Evolutionary conservation across 1,140 invertebrate species (phyloP), one percentile per base, ranked within the genome.

Genomic region (Scaptomyza graminum): DNA sequence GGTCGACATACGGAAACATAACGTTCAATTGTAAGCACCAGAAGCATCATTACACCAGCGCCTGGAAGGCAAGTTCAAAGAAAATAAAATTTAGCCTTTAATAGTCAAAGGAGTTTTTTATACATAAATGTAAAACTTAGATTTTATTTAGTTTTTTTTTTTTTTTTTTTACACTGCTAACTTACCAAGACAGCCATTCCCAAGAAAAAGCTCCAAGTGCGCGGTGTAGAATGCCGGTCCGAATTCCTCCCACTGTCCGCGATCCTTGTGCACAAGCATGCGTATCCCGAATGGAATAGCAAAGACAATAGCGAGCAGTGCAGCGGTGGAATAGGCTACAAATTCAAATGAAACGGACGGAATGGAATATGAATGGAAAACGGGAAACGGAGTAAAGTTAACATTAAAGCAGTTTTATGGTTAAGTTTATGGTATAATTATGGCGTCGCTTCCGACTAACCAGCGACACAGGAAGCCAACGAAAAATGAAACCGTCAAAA

Each of bases 1-100:
- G 96, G 95, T 91, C 96, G 95, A 81, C 96, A 97, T 1, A 97
- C 96, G 41, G 96, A 96, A 2, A 96, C 93, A 92, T 96, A 97
- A 7, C 96, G 93, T 90, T 97, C 96, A 13, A 96, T 93, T 9
- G 96, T 97, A 69, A 97, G 93, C 11, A 95, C 95, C 28, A 96
- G 93, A 5, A 97, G 93, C 94, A 96, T 96, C 92, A 97, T 94
- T 0, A 96, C 95, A 11, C 95, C 94, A 2, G 95, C 93, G 15
- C 95, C 95, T 95, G 76, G 0, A 65, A 47, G 47, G 8, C 11
- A n/a, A n/a, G 12, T n/a, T 49, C 0, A 34, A n/a, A 0, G n/a
- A 0, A 41, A 31, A 31, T 31, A 4, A 31, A n/a, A n/a, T n/a
- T n/a, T n/a, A n/a, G n/a, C n/a, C n/a, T n/a, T n/a, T n/a, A n/a